Conservation (phyloP, 2,797 vertebrate species). For the Syngnathus rostellatus region DNA sequence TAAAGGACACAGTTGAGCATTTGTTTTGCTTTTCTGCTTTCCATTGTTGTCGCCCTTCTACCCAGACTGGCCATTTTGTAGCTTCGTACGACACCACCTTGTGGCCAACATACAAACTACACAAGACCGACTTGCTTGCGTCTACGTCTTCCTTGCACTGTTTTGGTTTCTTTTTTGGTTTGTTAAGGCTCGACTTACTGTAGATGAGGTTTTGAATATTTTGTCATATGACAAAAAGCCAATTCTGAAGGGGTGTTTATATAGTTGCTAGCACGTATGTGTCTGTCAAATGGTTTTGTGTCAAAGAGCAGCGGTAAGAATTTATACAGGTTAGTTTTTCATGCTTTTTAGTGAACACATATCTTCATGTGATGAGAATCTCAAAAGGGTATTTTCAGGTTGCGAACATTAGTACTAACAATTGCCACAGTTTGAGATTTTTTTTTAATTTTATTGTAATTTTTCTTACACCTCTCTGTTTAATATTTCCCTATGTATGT, state of each 20-base stretch:
- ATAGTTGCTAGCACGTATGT: constrained; percentile 22
- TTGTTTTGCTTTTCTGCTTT: constrained; percentile 24
- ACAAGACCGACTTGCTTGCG: constrained; percentile 27
- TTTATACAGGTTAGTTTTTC: constrained; percentile 23
- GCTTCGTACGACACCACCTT: constrained; percentile 61
- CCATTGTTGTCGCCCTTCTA: constrained; percentile 33
- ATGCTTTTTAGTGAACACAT: constrained; percentile 30
- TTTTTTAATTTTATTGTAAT: constrained; percentile 12
- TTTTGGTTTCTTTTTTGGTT: constrained; percentile 42
- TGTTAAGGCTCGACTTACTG: constrained; percentile 24
- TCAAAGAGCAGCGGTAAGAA: constrained; percentile 27
- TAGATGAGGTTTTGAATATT: constrained; percentile 30
- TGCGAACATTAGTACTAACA: background rate
- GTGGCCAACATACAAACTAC: constrained; percentile 44
- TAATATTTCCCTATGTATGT: constrained; percentile 23
- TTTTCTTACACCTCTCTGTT: constrained; percentile 18
- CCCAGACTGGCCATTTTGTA: constrained; percentile 61
- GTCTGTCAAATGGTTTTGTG: constrained; percentile 28
- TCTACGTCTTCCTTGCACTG: constrained; percentile 61
- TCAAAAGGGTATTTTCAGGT: constrained; percentile 13
- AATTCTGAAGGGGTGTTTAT: constrained; percentile 30
- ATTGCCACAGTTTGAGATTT: constrained; percentile 6
- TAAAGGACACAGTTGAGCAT: constrained; percentile 36
- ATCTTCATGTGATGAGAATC: constrained; percentile 13
- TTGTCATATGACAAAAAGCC: constrained; percentile 18